Evolutionary conservation across 2,797 vertebrate species (phyloP), one percentile per base, ranked within the genome.

Genomic region (Scarus forsteni): DNA sequence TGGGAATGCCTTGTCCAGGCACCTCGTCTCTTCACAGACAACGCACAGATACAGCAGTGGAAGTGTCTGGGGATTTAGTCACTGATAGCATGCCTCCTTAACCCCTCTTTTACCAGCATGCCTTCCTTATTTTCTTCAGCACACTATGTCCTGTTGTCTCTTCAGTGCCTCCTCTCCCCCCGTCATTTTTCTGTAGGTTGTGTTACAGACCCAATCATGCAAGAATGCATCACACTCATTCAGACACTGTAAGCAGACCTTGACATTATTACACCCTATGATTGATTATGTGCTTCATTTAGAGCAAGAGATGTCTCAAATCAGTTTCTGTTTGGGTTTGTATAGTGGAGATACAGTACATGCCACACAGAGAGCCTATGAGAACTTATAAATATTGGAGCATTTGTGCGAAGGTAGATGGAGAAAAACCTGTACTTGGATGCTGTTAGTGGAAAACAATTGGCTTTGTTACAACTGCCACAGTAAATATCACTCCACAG

Each of bases 11-110:
- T 42, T 58, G 64, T 68, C 65, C 66, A 75, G 72, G 72, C 83
- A 87, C 79, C 73, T 88, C 70, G 27, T 43, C 83, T 79, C 79
- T 79, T 65, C 70, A 60, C 57, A 87, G 83, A 83, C 66, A 75
- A 70, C 74, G 36, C n/a, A 10, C 71, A 82, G 76, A 90, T 83
- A 80, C 57, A 61, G 52, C 38, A 52, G 73, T 77, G 75, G 73
- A 76, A 81, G 72, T 85, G 83, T 84, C 77, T 67, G 40, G 10
- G 80, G 73, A 86, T 55, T 19, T 74, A 72, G 66, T 82, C 71
- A 66, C 74, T 70, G 67, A 85, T 80, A 82, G 75, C 65, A 73
- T 49, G 68, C 40, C 44, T 66, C 60, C 70, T 73, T 58, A 49
- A 50, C 51, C 62, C 39, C 43, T 19, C 48, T 38, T 67, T 27